phyloP scores from a whole-genome alignment of 2,113 vertebrate genomes.

The Gallinago paraguaiae region DNA sequence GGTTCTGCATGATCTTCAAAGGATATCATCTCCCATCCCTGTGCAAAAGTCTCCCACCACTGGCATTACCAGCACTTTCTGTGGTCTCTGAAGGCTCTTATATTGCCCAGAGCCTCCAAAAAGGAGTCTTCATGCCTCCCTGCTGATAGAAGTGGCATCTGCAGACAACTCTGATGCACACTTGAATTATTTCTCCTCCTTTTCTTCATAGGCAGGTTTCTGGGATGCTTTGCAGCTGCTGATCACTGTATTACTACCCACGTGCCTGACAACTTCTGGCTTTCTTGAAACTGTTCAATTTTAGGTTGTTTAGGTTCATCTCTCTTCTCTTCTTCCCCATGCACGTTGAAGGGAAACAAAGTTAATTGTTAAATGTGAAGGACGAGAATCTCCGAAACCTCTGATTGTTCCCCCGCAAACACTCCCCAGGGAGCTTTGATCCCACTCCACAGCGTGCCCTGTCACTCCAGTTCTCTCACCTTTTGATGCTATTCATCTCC shows the following conservation, averaged over 20 bases:
- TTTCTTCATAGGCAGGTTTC: not conserved
- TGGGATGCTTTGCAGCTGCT: not conserved
- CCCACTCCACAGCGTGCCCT: not conserved
- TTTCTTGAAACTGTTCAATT: not conserved
- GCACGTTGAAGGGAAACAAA: not conserved
- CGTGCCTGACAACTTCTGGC: rapidly evolving
- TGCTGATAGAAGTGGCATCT: not conserved
- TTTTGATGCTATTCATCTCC: not conserved
- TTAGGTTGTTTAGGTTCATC: not conserved
- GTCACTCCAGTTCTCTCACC: constrained; percentile 16
- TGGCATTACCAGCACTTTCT: not conserved
- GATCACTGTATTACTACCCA: rapidly evolving
- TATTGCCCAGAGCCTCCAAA: rapidly evolving
- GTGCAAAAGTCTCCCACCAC: not conserved
- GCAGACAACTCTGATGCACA: not conserved
- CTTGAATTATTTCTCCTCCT: not conserved
- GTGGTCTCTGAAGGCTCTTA: not conserved
- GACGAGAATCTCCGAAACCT: not conserved
- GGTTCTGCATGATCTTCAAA: not conserved
- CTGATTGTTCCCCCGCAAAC: not conserved
- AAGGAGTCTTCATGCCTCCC: rapidly evolving
- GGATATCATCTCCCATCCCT: not conserved
- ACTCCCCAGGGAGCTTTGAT: not conserved
- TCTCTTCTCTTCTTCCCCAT: not conserved
- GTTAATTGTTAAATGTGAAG: not conserved